Evolutionary conservation across 1,140 invertebrate genomes (phyloP).

Genomic region (Apis cerana): DNA sequence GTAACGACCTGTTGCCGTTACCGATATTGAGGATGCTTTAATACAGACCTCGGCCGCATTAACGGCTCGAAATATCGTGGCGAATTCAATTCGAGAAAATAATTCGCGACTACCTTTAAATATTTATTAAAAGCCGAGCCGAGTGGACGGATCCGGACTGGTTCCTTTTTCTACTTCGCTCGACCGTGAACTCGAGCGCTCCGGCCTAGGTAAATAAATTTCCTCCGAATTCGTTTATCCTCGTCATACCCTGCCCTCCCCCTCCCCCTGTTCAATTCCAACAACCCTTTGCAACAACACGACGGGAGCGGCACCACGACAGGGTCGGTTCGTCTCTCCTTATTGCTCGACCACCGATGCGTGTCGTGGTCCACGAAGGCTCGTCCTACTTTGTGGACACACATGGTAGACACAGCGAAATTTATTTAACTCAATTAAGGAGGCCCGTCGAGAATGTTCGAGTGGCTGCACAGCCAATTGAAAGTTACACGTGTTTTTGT

Average conservation of each 20-base stretch:
- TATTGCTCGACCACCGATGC: neutral
- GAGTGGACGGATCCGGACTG: too few species aligned
- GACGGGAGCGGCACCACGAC: neutral
- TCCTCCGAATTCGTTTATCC: slow-evolving; percentile 46
- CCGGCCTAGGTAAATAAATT: slow-evolving; percentile 23
- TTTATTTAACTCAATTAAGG: slow-evolving; percentile 72
- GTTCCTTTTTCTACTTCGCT: too few species aligned
- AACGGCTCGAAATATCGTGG: slow-evolving; percentile 13
- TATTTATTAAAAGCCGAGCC: slow-evolving; percentile 8
- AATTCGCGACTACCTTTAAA: neutral
- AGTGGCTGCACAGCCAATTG: slow-evolving; percentile 69
- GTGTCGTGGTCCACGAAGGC: slow-evolving; percentile 13
- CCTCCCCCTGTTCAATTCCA: slow-evolving; percentile 46
- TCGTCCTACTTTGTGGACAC: neutral
- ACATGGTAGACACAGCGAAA: slow-evolving; percentile 37
- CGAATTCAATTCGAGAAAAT: neutral
- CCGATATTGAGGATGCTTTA: slow-evolving; percentile 36
- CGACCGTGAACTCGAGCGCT: neutral
- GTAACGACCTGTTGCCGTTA: slow-evolving; percentile 26
- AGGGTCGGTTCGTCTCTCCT: slow-evolving; percentile 45
- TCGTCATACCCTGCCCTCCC: neutral
- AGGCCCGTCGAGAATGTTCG: slow-evolving; percentile 63
- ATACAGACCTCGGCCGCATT: slow-evolving; percentile 23
- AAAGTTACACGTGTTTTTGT: slow-evolving; percentile 77
- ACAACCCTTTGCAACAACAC: slow-evolving; percentile 59